Conservation (phyloP, 2,113 vertebrate species). For the Lagopus leucura region DNA sequence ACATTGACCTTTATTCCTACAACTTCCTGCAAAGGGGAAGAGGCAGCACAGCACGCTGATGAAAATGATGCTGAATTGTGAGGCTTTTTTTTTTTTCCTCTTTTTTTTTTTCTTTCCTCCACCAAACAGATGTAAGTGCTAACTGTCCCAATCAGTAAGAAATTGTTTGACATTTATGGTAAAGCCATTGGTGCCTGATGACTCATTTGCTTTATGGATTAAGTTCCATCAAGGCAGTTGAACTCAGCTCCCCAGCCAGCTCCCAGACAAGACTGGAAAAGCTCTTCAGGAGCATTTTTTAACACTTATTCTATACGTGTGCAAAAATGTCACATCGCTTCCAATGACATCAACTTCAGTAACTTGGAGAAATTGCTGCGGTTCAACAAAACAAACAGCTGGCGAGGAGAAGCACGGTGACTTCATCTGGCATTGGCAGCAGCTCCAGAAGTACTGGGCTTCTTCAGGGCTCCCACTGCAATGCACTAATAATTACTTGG, state of each 20-base stretch:
- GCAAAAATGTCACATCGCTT: conserved; percentile 46
- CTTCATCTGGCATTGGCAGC: conserved; percentile 42
- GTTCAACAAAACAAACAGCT: conserved; percentile 41
- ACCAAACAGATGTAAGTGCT: conserved; percentile 1
- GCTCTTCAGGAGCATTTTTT: conserved; percentile 53
- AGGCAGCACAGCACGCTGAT: neutral
- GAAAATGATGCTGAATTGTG: neutral
- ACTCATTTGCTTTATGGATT: conserved; percentile 49
- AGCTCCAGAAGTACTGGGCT: conserved; percentile 7
- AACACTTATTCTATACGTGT: conserved; percentile 52
- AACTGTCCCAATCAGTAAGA: conserved; percentile 27
- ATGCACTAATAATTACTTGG: neutral
- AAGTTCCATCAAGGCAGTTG: conserved; percentile 32
- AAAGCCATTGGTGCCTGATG: conserved; percentile 45
- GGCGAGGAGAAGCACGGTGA: neutral
- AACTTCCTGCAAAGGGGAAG: neutral
- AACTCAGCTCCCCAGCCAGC: conserved; percentile 43
- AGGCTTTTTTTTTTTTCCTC: neutral
- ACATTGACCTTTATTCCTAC: neutral
- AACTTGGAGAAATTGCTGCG: conserved; percentile 18
- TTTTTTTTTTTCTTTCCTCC: neutral
- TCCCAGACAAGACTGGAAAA: conserved; percentile 60
- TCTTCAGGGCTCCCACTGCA: neutral
- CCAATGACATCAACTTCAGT: conserved; percentile 49
- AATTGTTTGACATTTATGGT: conserved; percentile 51